phyloP scores from a whole-genome alignment of 2,113 vertebrate species.

The Okapia johnstoni region DNA sequence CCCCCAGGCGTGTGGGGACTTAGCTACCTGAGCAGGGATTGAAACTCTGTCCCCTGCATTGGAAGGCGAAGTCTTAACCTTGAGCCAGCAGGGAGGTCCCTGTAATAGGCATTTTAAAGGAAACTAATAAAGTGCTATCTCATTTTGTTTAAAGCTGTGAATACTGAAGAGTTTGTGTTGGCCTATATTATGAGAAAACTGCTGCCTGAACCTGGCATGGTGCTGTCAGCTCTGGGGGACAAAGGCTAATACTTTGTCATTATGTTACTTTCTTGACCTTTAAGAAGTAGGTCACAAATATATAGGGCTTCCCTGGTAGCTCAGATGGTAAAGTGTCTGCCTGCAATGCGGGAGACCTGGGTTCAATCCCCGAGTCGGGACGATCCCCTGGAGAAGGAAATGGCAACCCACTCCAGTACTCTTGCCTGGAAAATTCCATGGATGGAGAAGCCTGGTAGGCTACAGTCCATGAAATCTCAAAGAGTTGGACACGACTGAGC shows the following conservation, averaged over 20 bases:
- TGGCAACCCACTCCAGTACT: too few species aligned
- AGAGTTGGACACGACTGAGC: too few species aligned
- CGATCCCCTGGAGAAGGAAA: too few species aligned
- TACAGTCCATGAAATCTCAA: too few species aligned
- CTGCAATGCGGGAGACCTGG: too few species aligned
- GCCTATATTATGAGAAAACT: not conserved
- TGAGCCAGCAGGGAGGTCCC: not conserved
- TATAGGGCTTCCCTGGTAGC: too few species aligned
- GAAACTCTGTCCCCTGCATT: not conserved
- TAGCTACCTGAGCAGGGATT: not conserved
- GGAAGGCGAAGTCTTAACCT: not conserved
- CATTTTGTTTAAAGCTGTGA: not conserved
- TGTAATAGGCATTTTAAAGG: not conserved
- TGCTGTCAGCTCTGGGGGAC: not conserved
- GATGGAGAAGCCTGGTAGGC: too few species aligned
- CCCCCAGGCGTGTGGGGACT: not conserved
- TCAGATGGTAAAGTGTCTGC: too few species aligned
- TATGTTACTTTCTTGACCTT: slow-evolving; percentile 1
- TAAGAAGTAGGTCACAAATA: not conserved
- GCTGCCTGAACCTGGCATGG: not conserved
- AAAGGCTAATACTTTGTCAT: not conserved
- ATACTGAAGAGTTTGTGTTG: not conserved
- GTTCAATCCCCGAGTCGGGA: too few species aligned
- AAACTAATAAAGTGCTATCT: not conserved
- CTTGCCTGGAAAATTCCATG: too few species aligned